Conservation (phyloP, 1,140 invertebrate genomes). For the Cherax destructor region DNA sequence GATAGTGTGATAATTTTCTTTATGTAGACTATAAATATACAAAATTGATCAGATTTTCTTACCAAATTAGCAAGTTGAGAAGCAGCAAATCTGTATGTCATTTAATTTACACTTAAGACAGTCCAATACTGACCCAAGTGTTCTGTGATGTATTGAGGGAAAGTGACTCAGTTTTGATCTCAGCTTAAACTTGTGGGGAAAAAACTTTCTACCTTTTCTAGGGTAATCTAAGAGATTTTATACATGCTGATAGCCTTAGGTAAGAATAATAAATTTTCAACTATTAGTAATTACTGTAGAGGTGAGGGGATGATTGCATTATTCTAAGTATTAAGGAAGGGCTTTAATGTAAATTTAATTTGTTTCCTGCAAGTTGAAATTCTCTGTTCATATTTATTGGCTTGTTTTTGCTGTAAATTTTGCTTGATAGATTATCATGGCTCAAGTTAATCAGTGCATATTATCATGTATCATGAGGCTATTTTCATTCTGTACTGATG, state of each 20-base stretch:
- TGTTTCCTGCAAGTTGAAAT: neutral
- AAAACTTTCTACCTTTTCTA: neutral
- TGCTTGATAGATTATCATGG: neutral
- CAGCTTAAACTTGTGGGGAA: neutral
- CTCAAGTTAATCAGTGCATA: neutral
- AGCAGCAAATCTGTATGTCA: neutral
- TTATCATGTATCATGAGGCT: neutral
- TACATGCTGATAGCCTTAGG: neutral
- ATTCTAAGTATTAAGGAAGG: neutral
- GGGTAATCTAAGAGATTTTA: neutral
- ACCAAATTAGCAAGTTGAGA: too few relatives aligned
- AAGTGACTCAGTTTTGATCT: neutral
- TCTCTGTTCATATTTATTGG: neutral
- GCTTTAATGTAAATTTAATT: constrained; percentile 6
- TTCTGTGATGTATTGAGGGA: neutral
- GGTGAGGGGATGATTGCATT: neutral
- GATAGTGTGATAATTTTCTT: neutral
- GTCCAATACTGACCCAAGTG: neutral
- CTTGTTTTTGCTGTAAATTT: neutral
- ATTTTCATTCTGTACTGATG: neutral
- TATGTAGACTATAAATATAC: neutral
- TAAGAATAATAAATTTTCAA: neutral
- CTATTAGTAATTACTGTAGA: neutral
- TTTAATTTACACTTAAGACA: neutral
- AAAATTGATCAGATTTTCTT: too few relatives aligned